Percentiles rank a stretch among this genome's conserved stretches.
Evolutionary conservation across 2,888 invertebrate species (phyloP).

Genomic region (Zelleria hepariella): DNA sequence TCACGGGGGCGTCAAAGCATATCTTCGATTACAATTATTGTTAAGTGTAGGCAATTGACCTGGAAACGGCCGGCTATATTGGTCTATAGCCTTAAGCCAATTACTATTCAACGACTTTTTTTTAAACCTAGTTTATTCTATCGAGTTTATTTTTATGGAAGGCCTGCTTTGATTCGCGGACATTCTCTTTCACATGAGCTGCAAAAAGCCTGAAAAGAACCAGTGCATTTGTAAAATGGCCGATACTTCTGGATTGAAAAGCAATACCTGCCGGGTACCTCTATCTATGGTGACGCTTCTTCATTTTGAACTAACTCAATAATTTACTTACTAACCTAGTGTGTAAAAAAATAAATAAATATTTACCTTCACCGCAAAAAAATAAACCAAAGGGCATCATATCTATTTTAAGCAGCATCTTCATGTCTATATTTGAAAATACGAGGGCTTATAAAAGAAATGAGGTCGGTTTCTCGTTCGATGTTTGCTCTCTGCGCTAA

Average conservation of each 20-base stretch:
- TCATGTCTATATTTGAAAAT: neutral
- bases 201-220: neutral
- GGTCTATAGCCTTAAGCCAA: constrained; percentile 31
- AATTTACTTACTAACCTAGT: too few relatives aligned
- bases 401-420: neutral
- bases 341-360: too few relatives aligned
- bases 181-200: neutral
- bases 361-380: too few relatives aligned
- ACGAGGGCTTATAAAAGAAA: constrained; percentile 17
- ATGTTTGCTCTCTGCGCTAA: constrained; percentile 49
- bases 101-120: neutral
- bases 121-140: constrained; percentile 11
- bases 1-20: constrained; percentile 26
- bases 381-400: too few relatives aligned
- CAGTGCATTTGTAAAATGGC: neutral
- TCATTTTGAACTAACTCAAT: neutral
- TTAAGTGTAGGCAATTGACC: constrained; percentile 55
- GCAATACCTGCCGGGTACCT: too few relatives aligned
- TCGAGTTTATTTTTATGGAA: too few relatives aligned
- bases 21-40: constrained; percentile 47
- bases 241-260: too few relatives aligned
- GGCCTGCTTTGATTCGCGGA: too few relatives aligned
- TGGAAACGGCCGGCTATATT: constrained; percentile 50
- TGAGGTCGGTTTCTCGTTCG: constrained; percentile 47
- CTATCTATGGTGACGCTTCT: too few relatives aligned